phyloP scores from a whole-genome alignment of 2,797 vertebrate genomes.

The Kryptolebias ocellatus region DNA sequence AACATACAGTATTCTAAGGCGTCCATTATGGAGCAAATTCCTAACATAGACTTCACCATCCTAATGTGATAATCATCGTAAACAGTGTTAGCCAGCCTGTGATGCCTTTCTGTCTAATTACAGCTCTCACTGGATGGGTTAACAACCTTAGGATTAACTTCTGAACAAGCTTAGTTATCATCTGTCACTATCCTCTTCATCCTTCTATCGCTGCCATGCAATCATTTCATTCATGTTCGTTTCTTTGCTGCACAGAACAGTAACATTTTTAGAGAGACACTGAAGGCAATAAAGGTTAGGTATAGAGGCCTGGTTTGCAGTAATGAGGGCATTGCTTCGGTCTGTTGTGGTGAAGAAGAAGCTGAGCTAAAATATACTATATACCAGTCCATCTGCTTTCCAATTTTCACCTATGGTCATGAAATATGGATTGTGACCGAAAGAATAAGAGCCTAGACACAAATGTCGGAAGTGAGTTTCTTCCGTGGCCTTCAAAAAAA shows the following conservation, averaged over 20 bases:
- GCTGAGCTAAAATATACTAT: too few relatives aligned
- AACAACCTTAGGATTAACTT: not conserved
- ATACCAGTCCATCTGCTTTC: too few relatives aligned
- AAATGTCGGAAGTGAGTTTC: too few relatives aligned
- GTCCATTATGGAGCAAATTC: not conserved
- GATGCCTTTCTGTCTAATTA: conserved; percentile 16
- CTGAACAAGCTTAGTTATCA: not conserved
- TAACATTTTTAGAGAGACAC: too few relatives aligned
- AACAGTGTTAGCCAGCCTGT: not conserved
- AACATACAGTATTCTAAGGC: not conserved
- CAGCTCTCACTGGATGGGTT: not conserved
- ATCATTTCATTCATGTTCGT: not conserved
- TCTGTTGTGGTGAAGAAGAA: too few relatives aligned
- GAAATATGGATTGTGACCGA: too few relatives aligned
- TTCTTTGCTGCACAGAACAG: not conserved
- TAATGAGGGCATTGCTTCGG: too few relatives aligned
- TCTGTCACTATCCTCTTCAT: conserved; percentile 1
- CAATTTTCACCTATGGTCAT: too few relatives aligned
- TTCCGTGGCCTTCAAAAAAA: too few relatives aligned
- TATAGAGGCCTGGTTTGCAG: too few relatives aligned
- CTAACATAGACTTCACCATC: not conserved
- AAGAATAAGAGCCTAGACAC: too few relatives aligned
- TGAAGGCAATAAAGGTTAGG: too few relatives aligned
- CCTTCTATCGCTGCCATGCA: not conserved
- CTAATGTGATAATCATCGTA: not conserved